Conservation (phyloP, 1,140 invertebrate genomes). For the Conopomorpha cramerella region DNA sequence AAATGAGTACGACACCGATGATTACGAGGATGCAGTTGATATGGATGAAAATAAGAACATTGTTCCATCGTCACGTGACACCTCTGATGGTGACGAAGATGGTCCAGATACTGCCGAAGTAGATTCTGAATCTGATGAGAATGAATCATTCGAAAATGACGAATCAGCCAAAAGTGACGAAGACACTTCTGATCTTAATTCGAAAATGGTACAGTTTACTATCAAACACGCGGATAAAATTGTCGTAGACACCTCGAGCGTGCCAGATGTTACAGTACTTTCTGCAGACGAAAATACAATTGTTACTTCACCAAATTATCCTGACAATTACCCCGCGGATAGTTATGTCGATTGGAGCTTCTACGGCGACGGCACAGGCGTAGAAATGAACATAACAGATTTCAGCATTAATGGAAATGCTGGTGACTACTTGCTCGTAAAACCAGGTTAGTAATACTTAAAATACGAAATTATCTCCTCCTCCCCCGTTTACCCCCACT, state of each 20-base stretch:
- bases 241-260: conserved; percentile 9
- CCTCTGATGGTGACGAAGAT: too few relatives aligned
- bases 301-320: conserved; percentile 29
- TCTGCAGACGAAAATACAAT: conserved; percentile 14
- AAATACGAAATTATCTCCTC: too few relatives aligned
- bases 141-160: neutral
- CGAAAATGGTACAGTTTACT: conserved; percentile 14
- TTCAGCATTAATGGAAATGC: conserved; percentile 24
- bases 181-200: conserved; percentile 10
- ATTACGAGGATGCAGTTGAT: conserved; percentile 40
- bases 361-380: conserved; percentile 27
- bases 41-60: too few relatives aligned
- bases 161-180: neutral
- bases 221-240: conserved; percentile 10
- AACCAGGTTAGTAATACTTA: conserved; percentile 24
- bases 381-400: conserved; percentile 40
- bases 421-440: conserved; percentile 31
- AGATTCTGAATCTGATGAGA: neutral
- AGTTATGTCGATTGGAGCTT: conserved; percentile 33
- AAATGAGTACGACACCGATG: conserved; percentile 14
- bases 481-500: too few relatives aligned
- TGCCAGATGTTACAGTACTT: conserved; percentile 11
- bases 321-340: conserved; percentile 24
- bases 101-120: neutral
- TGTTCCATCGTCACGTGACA: too few relatives aligned